A percentile compares a stretch with the other conserved stretches of the same genome.
phyloP scores from a whole-genome alignment of 2,797 vertebrate genomes.

The Poecilia velifera region DNA sequence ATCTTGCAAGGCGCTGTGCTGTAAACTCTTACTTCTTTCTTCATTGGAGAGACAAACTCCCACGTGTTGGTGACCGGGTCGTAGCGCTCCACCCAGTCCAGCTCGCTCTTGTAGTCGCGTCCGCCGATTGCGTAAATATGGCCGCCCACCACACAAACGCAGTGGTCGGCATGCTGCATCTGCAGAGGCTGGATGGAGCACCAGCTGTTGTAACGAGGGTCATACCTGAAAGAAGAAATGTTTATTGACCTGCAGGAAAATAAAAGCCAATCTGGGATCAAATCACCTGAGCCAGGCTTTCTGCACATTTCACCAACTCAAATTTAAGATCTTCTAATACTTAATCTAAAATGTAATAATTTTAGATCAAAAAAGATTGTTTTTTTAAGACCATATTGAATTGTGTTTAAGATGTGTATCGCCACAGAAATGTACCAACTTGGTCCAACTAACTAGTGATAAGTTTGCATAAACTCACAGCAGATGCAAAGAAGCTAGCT shows the following conservation, averaged over 20 bases:
- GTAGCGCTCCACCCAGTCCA: conserved; percentile 93
- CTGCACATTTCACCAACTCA: not conserved
- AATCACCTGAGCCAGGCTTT: not conserved
- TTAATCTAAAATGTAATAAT: too few species aligned
- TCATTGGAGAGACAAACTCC: conserved; percentile 90
- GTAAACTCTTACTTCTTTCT: conserved; percentile 84
- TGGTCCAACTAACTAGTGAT: too few species aligned
- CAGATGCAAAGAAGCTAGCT: too few species aligned
- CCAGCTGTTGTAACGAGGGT: conserved; percentile 96
- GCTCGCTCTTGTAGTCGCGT: conserved; percentile 91
- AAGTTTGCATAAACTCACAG: too few species aligned
- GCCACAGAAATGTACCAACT: too few species aligned
- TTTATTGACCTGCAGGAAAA: not conserved
- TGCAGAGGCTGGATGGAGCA: conserved; percentile 90
- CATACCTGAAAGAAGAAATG: conserved; percentile 82
- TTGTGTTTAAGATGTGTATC: too few species aligned
- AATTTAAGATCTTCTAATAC: not conserved
- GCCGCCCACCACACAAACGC: conserved; percentile 88
- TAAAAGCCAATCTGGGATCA: not conserved
- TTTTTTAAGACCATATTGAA: too few species aligned
- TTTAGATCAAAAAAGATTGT: too few species aligned
- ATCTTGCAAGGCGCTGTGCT: not conserved
- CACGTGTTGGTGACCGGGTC: conserved; percentile 90
- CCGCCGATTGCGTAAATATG: conserved; percentile 94
- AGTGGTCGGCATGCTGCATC: conserved; percentile 93